These are phyloP conservation scores for Rhizomys pruinosus DNA, from an alignment of 2,113 vertebrate species.

Conservation along the genomic window DNA sequence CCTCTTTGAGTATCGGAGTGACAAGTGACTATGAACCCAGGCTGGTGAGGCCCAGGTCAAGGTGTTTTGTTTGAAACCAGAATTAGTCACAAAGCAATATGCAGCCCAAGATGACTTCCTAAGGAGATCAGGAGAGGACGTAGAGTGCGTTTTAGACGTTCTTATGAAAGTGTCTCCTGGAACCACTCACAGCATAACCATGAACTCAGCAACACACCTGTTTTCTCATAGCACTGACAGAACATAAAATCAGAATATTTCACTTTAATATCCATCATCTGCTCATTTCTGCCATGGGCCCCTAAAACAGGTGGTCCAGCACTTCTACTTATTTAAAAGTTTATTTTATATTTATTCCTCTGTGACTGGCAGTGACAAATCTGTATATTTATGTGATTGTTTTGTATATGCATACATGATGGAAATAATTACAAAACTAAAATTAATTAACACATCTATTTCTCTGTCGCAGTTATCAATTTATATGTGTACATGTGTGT, in stretches of 20 bases:
- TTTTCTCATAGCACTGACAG: not conserved
- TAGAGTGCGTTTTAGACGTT: not conserved
- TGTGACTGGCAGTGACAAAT: no score
- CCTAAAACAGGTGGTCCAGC: not conserved
- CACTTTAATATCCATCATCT: not conserved
- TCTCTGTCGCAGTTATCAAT: not conserved
- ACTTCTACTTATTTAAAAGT: no score
- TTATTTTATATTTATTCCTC: not conserved
- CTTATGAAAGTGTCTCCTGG: not conserved
- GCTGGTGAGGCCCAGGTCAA: not conserved
- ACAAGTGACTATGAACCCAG: not conserved
- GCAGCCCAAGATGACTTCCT: not conserved
- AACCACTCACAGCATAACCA: not conserved
- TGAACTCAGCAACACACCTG: not conserved
- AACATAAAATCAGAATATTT: not conserved
- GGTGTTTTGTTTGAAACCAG: conserved; percentile 24
- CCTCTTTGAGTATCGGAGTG: not conserved
- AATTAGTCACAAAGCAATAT: not conserved
- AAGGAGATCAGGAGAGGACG: not conserved
- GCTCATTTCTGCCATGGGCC: not conserved
- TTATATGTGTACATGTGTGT: not conserved
- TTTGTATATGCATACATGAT: no score
- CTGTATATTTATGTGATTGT: not conserved
- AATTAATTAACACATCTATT: not conserved
- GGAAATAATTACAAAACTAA: not conserved